phyloP scores from a whole-genome alignment of 2,888 invertebrate genomes.

The Athetis lepigone region DNA sequence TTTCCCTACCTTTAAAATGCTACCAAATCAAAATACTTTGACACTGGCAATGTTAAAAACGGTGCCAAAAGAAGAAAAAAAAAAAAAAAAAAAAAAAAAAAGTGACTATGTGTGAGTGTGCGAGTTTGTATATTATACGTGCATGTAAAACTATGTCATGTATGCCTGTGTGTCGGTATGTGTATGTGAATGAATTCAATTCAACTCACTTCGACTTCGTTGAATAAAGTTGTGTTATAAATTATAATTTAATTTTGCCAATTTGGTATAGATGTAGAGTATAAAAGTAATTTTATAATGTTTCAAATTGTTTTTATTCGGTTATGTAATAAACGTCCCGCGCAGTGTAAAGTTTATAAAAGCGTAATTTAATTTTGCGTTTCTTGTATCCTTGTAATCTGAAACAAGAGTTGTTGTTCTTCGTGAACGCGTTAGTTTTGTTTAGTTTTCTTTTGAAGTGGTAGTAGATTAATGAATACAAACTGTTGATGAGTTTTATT shows the following conservation, averaged over 20 bases:
- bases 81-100: no score
- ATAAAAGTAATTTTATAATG: slow-evolving; percentile 38
- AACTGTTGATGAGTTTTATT: slow-evolving; percentile 23
- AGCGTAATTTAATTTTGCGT: slow-evolving; percentile 39
- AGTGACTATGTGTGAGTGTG: slow-evolving; percentile 30
- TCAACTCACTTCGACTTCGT: slow-evolving; percentile 54
- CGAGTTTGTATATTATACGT: slow-evolving; percentile 4
- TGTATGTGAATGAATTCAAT: slow-evolving; percentile 47
- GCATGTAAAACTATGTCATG: slow-evolving; percentile 10
- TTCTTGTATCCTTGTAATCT: slow-evolving; percentile 48
- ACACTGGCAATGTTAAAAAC: no score
- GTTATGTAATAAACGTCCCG: slow-evolving; percentile 43
- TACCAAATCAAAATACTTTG: no score
- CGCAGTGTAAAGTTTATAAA: slow-evolving; percentile 53
- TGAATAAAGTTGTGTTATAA: slow-evolving; percentile 48
- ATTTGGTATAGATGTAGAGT: slow-evolving; percentile 28
- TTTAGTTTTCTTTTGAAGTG: slow-evolving; percentile 23
- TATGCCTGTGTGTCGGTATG: slow-evolving; percentile 20
- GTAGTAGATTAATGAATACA: slow-evolving; percentile 16
- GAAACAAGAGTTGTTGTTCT: slow-evolving; percentile 60
- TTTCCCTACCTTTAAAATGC: no score
- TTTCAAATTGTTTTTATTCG: slow-evolving; percentile 34
- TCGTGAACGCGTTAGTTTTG: slow-evolving; percentile 37
- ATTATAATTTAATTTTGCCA: slow-evolving; percentile 35
- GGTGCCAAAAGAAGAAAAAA: no score